Evolutionary conservation across 2,888 invertebrate genomes (phyloP), one percentile per base, ranked within the genome.

Genomic region (Brachyptera putata): DNA sequence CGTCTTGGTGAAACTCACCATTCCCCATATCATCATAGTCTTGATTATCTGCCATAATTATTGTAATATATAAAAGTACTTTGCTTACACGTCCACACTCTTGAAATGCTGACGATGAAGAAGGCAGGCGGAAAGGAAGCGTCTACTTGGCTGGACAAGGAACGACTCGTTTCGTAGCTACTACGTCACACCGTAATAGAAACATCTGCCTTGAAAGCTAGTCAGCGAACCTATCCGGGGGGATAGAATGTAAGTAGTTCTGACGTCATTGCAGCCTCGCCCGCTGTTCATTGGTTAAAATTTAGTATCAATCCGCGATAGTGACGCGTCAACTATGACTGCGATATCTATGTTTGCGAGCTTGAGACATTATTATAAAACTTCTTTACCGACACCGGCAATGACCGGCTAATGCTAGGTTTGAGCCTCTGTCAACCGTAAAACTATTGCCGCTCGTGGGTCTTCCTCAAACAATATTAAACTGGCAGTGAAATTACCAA

Each of bases 11-110:
- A 87, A 87, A 87, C 77, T 87, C 88, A 75, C 87, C 86, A 77
- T 87, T 87, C 69, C 83, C 83, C 85, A 87, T 86, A 71, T 80
- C 79, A 77, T 79, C 79, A 77, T 79, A 80, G 73, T 84, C 84
- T 80, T 84, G 79, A 71, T 77, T 77, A 65, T 77, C 80, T 65
- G 81, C 79, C 81, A 82, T 82, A 69, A 56, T 68, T 61, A 24
- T 41, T 18, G 11, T 16, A 18, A 16, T 41, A 41, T 14, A n/a
- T n/a, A 16, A 43, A 18, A 18, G 43, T 7, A 30, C 30, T 30
- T 43, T 43, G 14, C 16, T 43, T 21, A 61, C 57, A 64, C 62
- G 58, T 62, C 62, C 48, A 21, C 5, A 25, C 60, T 18, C 14
- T 11, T 22, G 26, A 18, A 49, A 60, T 30, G 60, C 55, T 37